phyloP scores from a whole-genome alignment of 2,113 vertebrate genomes.

The Rousettus leschenaultii region DNA sequence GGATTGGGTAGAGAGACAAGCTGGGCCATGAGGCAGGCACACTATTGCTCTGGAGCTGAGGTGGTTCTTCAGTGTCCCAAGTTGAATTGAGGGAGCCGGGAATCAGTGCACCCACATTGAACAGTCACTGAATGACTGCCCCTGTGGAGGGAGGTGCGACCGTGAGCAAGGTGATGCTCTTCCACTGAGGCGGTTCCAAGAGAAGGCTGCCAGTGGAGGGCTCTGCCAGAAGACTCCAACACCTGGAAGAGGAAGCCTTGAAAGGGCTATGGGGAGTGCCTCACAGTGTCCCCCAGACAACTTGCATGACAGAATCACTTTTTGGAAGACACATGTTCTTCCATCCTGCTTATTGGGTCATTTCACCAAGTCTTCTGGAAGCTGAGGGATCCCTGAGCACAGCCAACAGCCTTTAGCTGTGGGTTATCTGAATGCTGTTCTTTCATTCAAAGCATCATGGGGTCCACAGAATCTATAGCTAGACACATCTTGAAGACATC shows the following conservation, averaged over 20 bases:
- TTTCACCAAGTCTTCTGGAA: not conserved
- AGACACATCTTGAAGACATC: not conserved
- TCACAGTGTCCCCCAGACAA: not conserved
- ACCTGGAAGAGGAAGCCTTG: not conserved
- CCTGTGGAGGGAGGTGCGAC: not conserved
- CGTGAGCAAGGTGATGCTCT: not conserved
- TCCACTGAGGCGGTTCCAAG: not conserved
- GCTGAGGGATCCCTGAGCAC: not conserved
- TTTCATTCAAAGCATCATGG: not conserved
- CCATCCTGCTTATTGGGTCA: not conserved
- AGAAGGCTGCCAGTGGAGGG: not conserved
- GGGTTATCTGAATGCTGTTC: not conserved
- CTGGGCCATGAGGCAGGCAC: not conserved
- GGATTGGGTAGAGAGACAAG: not conserved
- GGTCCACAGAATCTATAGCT: not conserved
- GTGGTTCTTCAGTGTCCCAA: not conserved
- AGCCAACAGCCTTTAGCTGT: not conserved
- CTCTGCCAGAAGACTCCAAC: not conserved
- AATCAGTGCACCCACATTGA: not conserved
- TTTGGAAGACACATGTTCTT: not conserved
- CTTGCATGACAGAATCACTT: not conserved
- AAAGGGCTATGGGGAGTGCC: not conserved
- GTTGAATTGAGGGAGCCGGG: not conserved
- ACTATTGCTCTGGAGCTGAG: not conserved
- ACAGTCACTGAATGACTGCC: not conserved